Percentiles rank a stretch among this genome's conserved stretches.
phyloP scores from a whole-genome alignment of 2,888 invertebrate genomes.

The Monoplex corrugatus region DNA sequence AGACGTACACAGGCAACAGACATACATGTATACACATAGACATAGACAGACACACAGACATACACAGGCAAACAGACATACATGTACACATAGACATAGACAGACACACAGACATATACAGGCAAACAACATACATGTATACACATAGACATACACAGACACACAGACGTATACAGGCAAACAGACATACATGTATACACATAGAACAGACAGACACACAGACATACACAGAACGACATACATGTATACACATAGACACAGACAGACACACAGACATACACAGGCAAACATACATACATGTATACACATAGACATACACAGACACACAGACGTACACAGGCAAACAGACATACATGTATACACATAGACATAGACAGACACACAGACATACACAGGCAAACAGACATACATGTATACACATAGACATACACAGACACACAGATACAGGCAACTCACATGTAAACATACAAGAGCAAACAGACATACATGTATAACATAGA shows the following conservation, averaged over 20 bases:
- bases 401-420: background rate
- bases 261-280: background rate
- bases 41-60: too few relatives aligned
- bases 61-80: too few relatives aligned
- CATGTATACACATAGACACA: background rate
- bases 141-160: background rate
- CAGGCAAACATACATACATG: too few relatives aligned
- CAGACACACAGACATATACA: background rate
- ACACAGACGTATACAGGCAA: background rate
- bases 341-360: background rate
- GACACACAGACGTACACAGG: background rate
- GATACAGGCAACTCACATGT: too few relatives aligned
- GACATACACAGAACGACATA: background rate
- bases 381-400: background rate
- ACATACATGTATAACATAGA: background rate
- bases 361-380: background rate
- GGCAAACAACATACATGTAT: too few relatives aligned
- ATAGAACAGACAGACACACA: too few relatives aligned
- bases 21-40: background rate
- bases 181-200: too few relatives aligned
- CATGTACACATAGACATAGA: background rate
- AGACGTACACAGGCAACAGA: background rate
- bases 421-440: background rate
- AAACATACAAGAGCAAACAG: too few relatives aligned
- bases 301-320: background rate